Evolutionary conservation across 2,797 vertebrate species (phyloP), one percentile per base, ranked within the genome.

Genomic region (Pogoniulus pusillus): DNA sequence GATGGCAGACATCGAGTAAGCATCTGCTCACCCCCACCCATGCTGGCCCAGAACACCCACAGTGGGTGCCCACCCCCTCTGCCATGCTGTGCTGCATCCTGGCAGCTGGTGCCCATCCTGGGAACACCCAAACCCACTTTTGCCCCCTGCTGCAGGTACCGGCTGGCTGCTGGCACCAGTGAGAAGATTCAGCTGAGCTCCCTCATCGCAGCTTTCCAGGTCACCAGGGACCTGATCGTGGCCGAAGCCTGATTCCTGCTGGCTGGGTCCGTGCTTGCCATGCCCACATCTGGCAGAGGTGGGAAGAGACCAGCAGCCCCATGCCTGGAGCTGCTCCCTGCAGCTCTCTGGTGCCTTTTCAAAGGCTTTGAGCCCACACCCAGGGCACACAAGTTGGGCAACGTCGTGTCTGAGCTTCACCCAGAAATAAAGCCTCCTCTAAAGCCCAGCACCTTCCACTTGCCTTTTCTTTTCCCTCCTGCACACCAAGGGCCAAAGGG

Each of bases 141-240:
- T 79, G 65, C 20, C 6, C 39, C 62, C 83, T 35, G 37, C 83
- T 71, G 54, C 89, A 98, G 99, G 97, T 98, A 99, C 96, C 97
- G 98, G 12, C 95, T 99, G 34, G 98, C 99, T 9, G 98, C 98
- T 4, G 99, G 99, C 60, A 99, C 98, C 77, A 98, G 95, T 2
- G 99, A 99, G 96, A 99, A 99, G 98, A 99, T 99, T 93, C 99
- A 99, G 98, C 98, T 99, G 92, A 99, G 99, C 95, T 98, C 99
- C 65, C 98, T 99, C 97, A 98, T 99, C 1, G 99, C 98, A 0
- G 98, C 99, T 9, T 99, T 99, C 96, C 99, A 99, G 93, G 98
- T 98, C 51, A 98, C 99, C 79, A 97, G 99, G 93, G 98, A 99
- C 94, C 96, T 99, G 24, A 98, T 99, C 35, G 98, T 98, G 85